phyloP scores from a whole-genome alignment of 2,797 vertebrate genomes.

The Glossophaga mutica region DNA sequence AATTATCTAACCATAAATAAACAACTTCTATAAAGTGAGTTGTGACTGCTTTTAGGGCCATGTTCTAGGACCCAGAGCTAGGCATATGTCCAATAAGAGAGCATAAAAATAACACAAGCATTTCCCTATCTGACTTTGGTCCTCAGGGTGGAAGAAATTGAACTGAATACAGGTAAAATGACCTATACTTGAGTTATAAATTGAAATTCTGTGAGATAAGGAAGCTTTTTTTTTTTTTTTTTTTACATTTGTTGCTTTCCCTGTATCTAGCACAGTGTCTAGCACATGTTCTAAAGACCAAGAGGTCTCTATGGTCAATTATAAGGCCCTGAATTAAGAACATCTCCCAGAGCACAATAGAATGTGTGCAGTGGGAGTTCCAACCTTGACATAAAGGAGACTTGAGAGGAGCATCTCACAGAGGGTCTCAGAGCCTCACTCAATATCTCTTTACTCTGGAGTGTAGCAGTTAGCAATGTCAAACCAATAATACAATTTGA shows the following conservation, averaged over 20 bases:
- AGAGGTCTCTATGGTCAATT: not conserved
- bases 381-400: not conserved
- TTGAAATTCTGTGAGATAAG: not conserved
- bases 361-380: not conserved
- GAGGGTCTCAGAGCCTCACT: not conserved
- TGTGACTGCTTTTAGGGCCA: not conserved
- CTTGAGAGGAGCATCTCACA: not conserved
- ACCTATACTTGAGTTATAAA: not conserved
- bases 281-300: not conserved
- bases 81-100: too few species aligned
- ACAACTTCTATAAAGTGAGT: not conserved
- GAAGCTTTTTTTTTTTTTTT: not conserved
- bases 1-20: not conserved
- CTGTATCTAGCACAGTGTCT: not conserved
- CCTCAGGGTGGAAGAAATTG: not conserved
- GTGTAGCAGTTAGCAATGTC: not conserved
- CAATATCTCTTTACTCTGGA: not conserved
- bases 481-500: not conserved
- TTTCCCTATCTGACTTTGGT: not conserved
- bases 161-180: not conserved
- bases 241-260: not conserved
- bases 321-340: not conserved
- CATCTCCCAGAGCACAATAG: not conserved
- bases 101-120: not conserved
- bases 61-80: not conserved